Conservation (phyloP, 2,797 vertebrate species). For the Leontocebus nigricollis region DNA sequence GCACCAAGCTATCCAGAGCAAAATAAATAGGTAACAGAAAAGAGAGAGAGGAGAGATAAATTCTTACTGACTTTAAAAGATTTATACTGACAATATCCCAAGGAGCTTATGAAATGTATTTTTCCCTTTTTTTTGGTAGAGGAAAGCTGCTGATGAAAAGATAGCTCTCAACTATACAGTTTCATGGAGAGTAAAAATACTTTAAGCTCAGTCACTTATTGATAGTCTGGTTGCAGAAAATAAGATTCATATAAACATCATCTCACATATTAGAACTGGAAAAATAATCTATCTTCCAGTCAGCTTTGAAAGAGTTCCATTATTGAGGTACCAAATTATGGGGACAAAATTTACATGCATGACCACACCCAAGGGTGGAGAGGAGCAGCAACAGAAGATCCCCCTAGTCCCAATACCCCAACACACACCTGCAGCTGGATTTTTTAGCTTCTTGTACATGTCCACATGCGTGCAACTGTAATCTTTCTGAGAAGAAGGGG, state of each 20-base stretch:
- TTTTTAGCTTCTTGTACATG: not conserved
- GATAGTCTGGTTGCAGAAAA: slow-evolving; percentile 68
- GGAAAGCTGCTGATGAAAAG: slow-evolving; percentile 64
- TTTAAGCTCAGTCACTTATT: slow-evolving; percentile 65
- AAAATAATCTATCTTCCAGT: slow-evolving; percentile 66
- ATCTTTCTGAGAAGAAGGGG: not conserved
- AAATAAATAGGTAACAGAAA: slow-evolving; percentile 68
- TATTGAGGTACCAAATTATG: slow-evolving; percentile 14
- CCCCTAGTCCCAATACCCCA: not conserved
- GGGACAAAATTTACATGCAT: not conserved
- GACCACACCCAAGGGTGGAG: not conserved
- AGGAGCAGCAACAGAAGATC: not conserved
- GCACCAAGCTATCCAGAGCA: slow-evolving; percentile 60
- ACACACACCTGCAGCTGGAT: not conserved
- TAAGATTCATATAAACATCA: slow-evolving; percentile 73
- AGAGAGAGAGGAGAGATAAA: slow-evolving; percentile 54
- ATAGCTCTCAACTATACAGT: slow-evolving; percentile 51
- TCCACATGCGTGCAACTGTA: not conserved
- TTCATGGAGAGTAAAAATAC: slow-evolving; percentile 69
- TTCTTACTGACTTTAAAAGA: slow-evolving; percentile 61
- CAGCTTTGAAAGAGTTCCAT: slow-evolving; percentile 38
- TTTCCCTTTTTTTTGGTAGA: not conserved
- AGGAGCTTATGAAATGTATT: slow-evolving; percentile 54
- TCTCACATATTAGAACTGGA: slow-evolving; percentile 69
- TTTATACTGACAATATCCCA: slow-evolving; percentile 60